Evolutionary conservation across 2,113 vertebrate species (phyloP).

Genomic region (Ictalurus punctatus): DNA sequence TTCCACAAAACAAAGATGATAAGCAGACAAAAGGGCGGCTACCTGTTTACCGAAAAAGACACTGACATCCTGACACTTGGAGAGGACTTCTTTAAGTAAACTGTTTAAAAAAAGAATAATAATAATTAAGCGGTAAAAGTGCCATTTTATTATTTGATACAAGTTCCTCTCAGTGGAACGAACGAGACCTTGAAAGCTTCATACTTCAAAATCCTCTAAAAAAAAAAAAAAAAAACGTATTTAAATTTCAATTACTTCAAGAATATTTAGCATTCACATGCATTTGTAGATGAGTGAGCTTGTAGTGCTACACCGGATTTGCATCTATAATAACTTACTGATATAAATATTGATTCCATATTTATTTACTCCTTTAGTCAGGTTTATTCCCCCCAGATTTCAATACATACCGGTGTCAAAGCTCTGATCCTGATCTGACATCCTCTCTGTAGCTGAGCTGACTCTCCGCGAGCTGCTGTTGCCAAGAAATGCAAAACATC

Average conservation of each 20-base stretch:
- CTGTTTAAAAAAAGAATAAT: too few relatives aligned
- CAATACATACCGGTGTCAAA: not conserved
- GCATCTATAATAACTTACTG: not conserved
- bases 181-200: too few relatives aligned
- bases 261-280: not conserved
- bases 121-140: not conserved
- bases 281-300: not conserved
- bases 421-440: constrained; percentile 4
- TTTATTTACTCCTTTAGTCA: not conserved
- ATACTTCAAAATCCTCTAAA: not conserved
- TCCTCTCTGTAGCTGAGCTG: not conserved
- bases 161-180: not conserved
- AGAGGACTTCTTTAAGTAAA: not conserved
- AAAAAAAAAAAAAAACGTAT: not conserved
- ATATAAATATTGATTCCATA: not conserved
- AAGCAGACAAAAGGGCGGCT: constrained; percentile 3
- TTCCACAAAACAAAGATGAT: constrained; percentile 2
- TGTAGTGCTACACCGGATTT: not conserved
- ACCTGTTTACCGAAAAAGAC: constrained; percentile 14
- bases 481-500: constrained; percentile 8
- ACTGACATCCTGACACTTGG: not conserved
- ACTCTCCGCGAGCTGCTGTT: not conserved
- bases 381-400: not conserved
- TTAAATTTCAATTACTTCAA: not conserved
- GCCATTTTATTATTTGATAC: not conserved